Conservation (phyloP, 2,888 invertebrate species). For the Pristionchus mayeri region DNA sequence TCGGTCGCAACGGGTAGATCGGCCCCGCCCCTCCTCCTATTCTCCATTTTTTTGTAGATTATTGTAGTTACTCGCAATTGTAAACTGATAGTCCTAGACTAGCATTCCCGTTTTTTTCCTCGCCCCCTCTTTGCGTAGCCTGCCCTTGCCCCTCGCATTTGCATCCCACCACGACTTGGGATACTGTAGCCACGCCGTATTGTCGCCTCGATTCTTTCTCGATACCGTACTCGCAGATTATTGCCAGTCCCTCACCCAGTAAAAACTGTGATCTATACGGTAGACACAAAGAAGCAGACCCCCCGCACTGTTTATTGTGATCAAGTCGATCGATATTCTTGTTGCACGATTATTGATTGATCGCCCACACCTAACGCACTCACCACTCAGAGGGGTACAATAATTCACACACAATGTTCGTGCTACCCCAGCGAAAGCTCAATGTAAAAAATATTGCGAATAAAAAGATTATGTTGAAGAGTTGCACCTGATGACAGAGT, state of each 20-base stretch:
- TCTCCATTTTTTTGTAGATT: not conserved
- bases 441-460: not conserved
- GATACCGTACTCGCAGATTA: slow-evolving; percentile 12
- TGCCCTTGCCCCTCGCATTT: too few relatives aligned
- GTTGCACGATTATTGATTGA: not conserved
- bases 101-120: not conserved
- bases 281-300: slow-evolving; percentile 22
- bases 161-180: slow-evolving; percentile 2
- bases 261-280: not conserved
- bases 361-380: not conserved
- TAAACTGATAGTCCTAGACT: not conserved
- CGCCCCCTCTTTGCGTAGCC: not conserved
- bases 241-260: not conserved
- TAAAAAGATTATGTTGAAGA: not conserved
- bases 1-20: slow-evolving; percentile 37
- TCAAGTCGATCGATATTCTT: not conserved
- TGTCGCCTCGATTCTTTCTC: slow-evolving; percentile 10
- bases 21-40: not conserved
- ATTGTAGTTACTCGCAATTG: not conserved
- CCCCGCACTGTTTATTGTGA: not conserved
- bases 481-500: too few relatives aligned
- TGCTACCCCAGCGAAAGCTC: not conserved
- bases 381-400: slow-evolving; percentile 26
- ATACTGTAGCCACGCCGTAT: not conserved
- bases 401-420: not conserved